These are phyloP conservation scores for Nyctereutes procyonoides DNA, from an alignment of 2,113 vertebrate species.

Conservation along the genomic window DNA sequence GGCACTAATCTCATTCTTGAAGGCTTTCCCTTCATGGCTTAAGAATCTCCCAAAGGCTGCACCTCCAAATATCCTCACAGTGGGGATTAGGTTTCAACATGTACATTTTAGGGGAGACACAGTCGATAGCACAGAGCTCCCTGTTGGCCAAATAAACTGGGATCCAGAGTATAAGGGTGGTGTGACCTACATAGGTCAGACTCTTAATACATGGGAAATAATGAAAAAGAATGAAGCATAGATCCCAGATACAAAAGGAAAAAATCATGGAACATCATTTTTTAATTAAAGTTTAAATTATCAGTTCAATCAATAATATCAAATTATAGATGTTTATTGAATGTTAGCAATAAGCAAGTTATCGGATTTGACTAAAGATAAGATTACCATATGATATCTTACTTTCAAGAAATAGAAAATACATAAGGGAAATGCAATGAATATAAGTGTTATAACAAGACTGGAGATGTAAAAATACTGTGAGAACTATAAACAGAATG, in stretches of 20 bases:
- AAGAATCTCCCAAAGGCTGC: background rate
- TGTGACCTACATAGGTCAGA: background rate
- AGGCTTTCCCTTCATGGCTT: background rate
- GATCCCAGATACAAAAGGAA: background rate
- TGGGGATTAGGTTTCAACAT: background rate
- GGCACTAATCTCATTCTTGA: background rate
- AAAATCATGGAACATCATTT: background rate
- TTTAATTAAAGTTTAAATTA: background rate
- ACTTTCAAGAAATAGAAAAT: background rate
- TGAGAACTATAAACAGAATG: background rate
- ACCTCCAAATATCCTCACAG: background rate
- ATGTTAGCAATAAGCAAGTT: background rate
- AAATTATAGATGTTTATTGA: background rate
- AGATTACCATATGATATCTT: background rate
- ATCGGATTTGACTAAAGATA: background rate
- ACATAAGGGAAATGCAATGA: background rate
- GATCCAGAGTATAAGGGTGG: background rate
- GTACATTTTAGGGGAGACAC: background rate
- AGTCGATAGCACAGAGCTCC: background rate
- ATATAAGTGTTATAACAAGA: background rate
- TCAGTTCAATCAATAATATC: background rate
- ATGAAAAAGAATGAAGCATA: background rate
- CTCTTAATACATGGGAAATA: background rate
- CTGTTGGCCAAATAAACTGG: background rate
- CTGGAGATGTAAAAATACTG: background rate